Evolutionary conservation across 2,888 invertebrate species (phyloP), one percentile per base, ranked within the genome.

Genomic region (Amphipoea lucens): DNA sequence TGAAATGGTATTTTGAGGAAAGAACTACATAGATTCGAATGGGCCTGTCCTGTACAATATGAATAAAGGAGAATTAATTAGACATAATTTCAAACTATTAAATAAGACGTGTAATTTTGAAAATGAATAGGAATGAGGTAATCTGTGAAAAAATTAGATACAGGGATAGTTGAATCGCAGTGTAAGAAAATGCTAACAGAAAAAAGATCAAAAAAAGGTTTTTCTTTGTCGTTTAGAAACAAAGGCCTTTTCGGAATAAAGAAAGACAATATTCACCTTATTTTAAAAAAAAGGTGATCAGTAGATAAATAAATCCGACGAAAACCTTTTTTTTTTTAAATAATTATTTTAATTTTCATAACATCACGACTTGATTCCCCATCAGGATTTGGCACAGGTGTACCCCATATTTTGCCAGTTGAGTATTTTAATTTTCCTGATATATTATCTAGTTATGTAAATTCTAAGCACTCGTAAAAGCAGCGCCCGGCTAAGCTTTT

Each of bases 401-500:
- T 40, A 5, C 48, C 20, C 14, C 48, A 9, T 1, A 67, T 67
- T 42, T 67, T 14, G 0, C 67, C 42, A 68, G 4, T 17, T 4
- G 20, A 20, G 6, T 48, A 42, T 36, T 29, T 36, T 0, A 2
- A 17, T 51, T 29, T 17, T 69, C 20, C 5, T 40, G 23, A 17
- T n/a, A 54, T 45, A 65, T 9, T 29, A 12, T 42, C 78, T 83
- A 74, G 85, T 79, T 81, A 83, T 78, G 65, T 80, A 76, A 81
- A 70, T 76, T 70, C 42, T n/a, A 12, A 36, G 29, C 69, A 74
- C 57, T 60, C 23, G 40, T 81, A 29, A 75, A 82, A 76, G 87
- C 89, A 76, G 85, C 73, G 54, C 78, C 85, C 74, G 87, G 87
- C 75, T 85, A 83, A 82, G 89, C 89, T 88, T 84, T 84, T 84